Conservation (phyloP, 2,113 vertebrate species). For the Prionailurus viverrinus region DNA sequence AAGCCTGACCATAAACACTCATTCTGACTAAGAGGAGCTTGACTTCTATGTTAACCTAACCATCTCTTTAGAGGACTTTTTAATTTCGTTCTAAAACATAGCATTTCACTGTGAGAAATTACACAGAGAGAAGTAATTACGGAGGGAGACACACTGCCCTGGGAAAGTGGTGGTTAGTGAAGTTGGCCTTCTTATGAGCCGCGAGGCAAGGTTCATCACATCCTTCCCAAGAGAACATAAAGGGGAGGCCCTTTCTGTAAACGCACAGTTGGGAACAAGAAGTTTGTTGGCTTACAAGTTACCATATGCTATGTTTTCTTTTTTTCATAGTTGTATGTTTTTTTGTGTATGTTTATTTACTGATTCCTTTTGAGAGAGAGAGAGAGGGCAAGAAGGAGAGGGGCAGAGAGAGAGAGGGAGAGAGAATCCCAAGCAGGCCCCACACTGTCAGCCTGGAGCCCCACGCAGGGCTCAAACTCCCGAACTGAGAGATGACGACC, state of each 20-base stretch:
- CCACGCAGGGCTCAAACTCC: too few relatives aligned
- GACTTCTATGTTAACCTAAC: slow-evolving; percentile 78
- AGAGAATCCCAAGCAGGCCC: too few relatives aligned
- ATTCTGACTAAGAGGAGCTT: slow-evolving; percentile 60
- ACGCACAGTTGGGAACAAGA: slow-evolving; percentile 56
- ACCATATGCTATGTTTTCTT: slow-evolving; percentile 44
- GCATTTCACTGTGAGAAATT: slow-evolving; percentile 72
- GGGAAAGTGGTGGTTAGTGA: slow-evolving; percentile 67
- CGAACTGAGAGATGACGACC: too few relatives aligned
- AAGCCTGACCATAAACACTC: slow-evolving; percentile 9
- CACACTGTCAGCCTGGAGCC: too few relatives aligned
- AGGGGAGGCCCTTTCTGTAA: slow-evolving; percentile 42
- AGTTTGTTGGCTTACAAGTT: slow-evolving; percentile 53
- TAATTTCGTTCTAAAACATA: slow-evolving; percentile 80
- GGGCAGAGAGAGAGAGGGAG: too few relatives aligned
- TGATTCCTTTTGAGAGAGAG: too few relatives aligned
- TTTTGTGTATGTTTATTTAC: too few relatives aligned
- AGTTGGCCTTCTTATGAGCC: slow-evolving; percentile 58
- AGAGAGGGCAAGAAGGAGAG: too few relatives aligned
- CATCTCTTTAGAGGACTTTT: slow-evolving; percentile 78
- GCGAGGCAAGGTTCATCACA: neutral
- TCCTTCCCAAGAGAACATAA: slow-evolving; percentile 38
- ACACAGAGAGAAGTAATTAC: slow-evolving; percentile 81
- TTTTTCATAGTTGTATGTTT: too few relatives aligned
- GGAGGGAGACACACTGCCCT: slow-evolving; percentile 69